Conservation (phyloP, 2,113 vertebrate species). For the Dasypus novemcinctus region DNA sequence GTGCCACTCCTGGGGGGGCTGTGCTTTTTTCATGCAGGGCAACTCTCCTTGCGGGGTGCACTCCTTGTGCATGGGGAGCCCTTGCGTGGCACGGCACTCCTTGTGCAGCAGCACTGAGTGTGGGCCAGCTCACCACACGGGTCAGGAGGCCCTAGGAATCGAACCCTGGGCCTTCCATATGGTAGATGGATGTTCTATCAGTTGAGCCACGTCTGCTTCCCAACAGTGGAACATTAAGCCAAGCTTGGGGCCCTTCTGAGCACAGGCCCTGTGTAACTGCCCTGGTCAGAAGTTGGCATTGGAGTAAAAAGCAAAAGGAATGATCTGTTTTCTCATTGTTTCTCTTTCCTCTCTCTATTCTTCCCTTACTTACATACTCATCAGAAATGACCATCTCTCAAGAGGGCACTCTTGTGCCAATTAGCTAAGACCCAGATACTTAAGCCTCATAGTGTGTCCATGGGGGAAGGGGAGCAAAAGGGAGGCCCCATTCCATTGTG, state of each 20-base stretch:
- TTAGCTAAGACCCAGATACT: background rate
- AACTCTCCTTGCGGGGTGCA: too few relatives aligned
- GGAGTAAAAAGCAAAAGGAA: background rate
- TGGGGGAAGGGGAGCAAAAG: background rate
- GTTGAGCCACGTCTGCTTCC: too few relatives aligned
- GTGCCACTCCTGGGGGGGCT: too few relatives aligned
- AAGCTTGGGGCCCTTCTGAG: background rate
- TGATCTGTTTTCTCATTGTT: background rate
- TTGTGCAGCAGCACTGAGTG: too few relatives aligned
- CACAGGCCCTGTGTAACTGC: background rate
- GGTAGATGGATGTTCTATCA: too few relatives aligned
- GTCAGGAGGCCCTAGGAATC: too few relatives aligned
- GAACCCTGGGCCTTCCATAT: too few relatives aligned
- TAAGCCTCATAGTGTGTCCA: background rate
- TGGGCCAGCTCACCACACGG: too few relatives aligned
- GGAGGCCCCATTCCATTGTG: background rate
- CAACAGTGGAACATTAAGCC: background rate
- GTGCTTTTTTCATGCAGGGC: too few relatives aligned
- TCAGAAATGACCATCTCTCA: background rate
- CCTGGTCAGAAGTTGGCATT: background rate
- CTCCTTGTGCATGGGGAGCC: too few relatives aligned
- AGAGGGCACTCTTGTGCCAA: background rate
- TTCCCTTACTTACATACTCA: background rate
- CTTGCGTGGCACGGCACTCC: too few relatives aligned
- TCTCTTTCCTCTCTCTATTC: background rate